A percentile compares a stretch with the other conserved stretches of the same genome.
phyloP scores from a whole-genome alignment of 2,113 vertebrate species.

The Bubo blakistoni region DNA sequence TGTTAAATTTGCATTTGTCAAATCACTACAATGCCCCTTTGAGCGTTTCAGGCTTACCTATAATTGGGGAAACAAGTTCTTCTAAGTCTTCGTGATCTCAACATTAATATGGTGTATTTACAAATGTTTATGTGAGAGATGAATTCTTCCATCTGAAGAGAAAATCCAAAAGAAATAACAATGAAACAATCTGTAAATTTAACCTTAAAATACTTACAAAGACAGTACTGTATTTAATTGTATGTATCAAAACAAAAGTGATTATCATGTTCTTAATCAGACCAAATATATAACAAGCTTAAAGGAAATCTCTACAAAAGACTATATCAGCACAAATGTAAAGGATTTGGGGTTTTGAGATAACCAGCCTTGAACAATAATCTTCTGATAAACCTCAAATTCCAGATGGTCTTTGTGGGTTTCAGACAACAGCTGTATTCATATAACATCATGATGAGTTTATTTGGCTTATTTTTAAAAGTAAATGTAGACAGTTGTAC shows the following conservation, averaged over 20 bases:
- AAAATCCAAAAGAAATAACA: conserved; percentile 25
- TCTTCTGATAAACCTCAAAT: not conserved
- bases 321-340: not conserved
- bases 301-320: not conserved
- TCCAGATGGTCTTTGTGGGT: not conserved
- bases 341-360: not conserved
- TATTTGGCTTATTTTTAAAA: not conserved
- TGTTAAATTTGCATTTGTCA: not conserved
- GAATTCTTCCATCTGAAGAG: not conserved
- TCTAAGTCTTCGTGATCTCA: not conserved
- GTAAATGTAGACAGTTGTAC: not conserved
- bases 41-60: not conserved
- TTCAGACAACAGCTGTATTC: not conserved
- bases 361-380: conserved; percentile 13
- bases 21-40: not conserved
- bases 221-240: not conserved
- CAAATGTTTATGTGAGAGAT: not conserved
- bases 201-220: not conserved
- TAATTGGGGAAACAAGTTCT: not conserved
- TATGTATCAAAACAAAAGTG: not conserved
- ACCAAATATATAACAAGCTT: not conserved
- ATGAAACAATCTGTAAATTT: not conserved
- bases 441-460: not conserved
- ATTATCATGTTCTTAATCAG: not conserved
- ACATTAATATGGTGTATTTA: not conserved